Base-by-base conservation (phyloP, 2,888 invertebrate genomes). In the Chirona hameri region DNA sequence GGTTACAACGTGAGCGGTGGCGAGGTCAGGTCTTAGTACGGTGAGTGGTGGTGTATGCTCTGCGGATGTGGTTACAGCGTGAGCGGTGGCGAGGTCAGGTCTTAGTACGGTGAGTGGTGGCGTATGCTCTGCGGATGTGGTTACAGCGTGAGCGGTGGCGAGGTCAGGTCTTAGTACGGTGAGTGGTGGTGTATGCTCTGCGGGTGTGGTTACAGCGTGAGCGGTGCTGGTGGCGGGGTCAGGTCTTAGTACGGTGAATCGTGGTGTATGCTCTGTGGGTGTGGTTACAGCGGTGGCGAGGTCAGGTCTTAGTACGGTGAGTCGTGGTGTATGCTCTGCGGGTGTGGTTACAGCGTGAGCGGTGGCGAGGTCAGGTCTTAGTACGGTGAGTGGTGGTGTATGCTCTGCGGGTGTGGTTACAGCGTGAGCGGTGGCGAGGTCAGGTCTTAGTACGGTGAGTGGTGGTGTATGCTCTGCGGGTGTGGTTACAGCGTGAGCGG, bases 371-470 rank as follows among this genome's bases (percentile, higher is more conserved):
- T 27, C 90, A 92, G 87, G 88, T 90, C 88, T 90, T 84, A 88
- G n/a, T n/a, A n/a, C 88, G 0, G 88, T 94, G 31, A 88, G 93
- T 39, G 4, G 39, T 39, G 39, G 7, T 39, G 39, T 39, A 2
- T 5, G 39, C 39, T 39, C 39, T 39, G 39, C 39, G 39, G 7
- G 39, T 39, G 39, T 39, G 39, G 39, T 5, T 39, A 39, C 39
- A 39, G 39, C 39, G 39, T 39, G 39, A 39, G 39, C 39, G 39
- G 39, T 39, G 39, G 4, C 85, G 90, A 18, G 18, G 89, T 27
- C 90, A 92, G 87, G 88, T 90, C 88, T 90, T 84, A 88, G n/a
- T n/a, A n/a, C 88, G 0, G 88, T 94, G 31, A 88, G 93, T 39
- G 4, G 39, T 39, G 39, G 7, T 39, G 39, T 39, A 2, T 5